Evolutionary conservation across 2,797 vertebrate genomes (phyloP).

Genomic region (Sebastes trivittatus): DNA sequence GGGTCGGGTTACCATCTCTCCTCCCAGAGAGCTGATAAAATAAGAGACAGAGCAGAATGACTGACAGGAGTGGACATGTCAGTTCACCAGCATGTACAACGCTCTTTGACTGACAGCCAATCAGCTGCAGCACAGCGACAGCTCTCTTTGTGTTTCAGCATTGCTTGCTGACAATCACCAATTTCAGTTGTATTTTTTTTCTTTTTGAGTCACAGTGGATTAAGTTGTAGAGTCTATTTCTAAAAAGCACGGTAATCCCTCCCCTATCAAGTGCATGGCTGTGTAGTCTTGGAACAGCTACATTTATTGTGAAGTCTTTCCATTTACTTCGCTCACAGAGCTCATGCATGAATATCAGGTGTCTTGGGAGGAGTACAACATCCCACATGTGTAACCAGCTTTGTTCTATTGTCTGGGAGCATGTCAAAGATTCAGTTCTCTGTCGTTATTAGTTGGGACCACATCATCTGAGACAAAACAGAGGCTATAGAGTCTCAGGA

Average conservation of each 20-base stretch:
- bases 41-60: slow-evolving; percentile 9
- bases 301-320: neutral
- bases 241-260: neutral
- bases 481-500: slow-evolving; percentile 19
- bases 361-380: slow-evolving; percentile 24
- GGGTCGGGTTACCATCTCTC: neutral
- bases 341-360: slow-evolving; percentile 32
- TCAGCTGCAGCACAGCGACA: slow-evolving; percentile 12
- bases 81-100: neutral
- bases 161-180: neutral
- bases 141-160: neutral
- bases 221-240: neutral
- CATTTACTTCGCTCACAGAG: neutral
- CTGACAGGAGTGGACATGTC: slow-evolving; percentile 20
- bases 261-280: neutral
- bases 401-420: slow-evolving; percentile 25
- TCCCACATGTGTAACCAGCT: slow-evolving; percentile 14
- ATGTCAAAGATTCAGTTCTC: slow-evolving; percentile 15
- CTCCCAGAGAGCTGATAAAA: slow-evolving; percentile 4
- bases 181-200: neutral
- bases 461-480: slow-evolving; percentile 32
- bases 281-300: neutral
- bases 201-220: neutral
- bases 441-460: neutral
- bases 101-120: slow-evolving; percentile 13